A percentile compares a stretch with the other conserved stretches of the same genome.
Evolutionary conservation across 2,797 vertebrate species (phyloP).

Genomic region (Allenopithecus nigroviridis): DNA sequence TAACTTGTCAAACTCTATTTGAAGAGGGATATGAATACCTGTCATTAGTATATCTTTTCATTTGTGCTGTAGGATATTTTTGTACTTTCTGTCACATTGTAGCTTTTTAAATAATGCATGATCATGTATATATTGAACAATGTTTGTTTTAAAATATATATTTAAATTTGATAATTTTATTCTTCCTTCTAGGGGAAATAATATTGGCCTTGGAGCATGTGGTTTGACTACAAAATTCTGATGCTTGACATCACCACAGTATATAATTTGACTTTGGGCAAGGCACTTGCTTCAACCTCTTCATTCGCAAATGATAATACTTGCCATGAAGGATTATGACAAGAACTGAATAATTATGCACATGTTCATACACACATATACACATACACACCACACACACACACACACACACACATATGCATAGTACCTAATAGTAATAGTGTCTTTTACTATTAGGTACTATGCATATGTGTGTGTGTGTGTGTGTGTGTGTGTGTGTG

Average conservation of each 20-base stretch:
- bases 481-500: too few relatives aligned
- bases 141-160: neutral
- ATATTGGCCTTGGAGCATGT: neutral
- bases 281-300: neutral
- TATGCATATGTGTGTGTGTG: too few relatives aligned
- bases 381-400: rapidly evolving
- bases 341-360: neutral
- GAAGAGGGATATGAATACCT: neutral
- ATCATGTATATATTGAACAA: neutral
- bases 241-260: neutral
- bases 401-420: neutral
- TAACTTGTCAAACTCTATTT: slow-evolving; percentile 46
- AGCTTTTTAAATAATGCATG: neutral
- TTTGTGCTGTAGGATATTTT: neutral
- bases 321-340: neutral
- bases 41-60: neutral
- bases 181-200: neutral
- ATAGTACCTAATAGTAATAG: too few relatives aligned
- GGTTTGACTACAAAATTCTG: neutral
- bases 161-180: neutral
- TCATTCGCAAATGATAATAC: neutral
- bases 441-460: too few relatives aligned
- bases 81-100: neutral
- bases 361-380: rapidly evolving
- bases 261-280: neutral